phyloP scores from a whole-genome alignment of 2,888 invertebrate species.

The Caenorhabditis zanzibari region DNA sequence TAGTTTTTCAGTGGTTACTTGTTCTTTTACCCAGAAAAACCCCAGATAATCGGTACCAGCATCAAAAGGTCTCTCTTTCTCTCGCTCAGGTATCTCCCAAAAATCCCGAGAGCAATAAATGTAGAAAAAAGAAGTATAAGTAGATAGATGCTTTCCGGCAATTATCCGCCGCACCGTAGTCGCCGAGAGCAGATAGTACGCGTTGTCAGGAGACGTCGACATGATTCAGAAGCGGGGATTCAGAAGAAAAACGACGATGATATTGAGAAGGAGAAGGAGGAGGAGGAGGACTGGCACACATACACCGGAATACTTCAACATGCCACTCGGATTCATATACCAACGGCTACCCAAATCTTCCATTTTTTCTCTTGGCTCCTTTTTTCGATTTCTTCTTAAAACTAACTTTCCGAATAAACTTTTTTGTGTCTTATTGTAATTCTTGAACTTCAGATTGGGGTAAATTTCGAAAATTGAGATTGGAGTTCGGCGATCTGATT shows the following conservation, averaged over 20 bases:
- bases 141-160: conserved; percentile 70
- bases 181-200: conserved; percentile 14
- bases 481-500: background rate
- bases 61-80: too few species aligned
- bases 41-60: conserved; percentile 54
- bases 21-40: conserved; percentile 4
- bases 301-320: conserved; percentile 63
- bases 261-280: too few species aligned
- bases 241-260: conserved; percentile 50
- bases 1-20: conserved; percentile 19
- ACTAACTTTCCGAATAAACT: too few species aligned
- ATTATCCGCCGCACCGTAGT: conserved; percentile 66
- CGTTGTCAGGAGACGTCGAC: conserved; percentile 48
- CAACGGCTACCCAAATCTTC: background rate
- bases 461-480: conserved; percentile 34
- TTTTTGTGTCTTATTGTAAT: too few species aligned
- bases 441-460: background rate
- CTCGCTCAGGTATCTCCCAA: conserved; percentile 23
- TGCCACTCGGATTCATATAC: conserved; percentile 19
- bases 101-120: conserved; percentile 25
- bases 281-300: conserved; percentile 23
- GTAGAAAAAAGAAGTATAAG: conserved; percentile 61
- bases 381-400: too few species aligned
- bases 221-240: conserved; percentile 50
- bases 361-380: conserved; percentile 19